Percentiles rank a stretch among this genome's conserved stretches.
Conservation (phyloP, 2,113 vertebrate genomes). For the Trogon melanurus region DNA sequence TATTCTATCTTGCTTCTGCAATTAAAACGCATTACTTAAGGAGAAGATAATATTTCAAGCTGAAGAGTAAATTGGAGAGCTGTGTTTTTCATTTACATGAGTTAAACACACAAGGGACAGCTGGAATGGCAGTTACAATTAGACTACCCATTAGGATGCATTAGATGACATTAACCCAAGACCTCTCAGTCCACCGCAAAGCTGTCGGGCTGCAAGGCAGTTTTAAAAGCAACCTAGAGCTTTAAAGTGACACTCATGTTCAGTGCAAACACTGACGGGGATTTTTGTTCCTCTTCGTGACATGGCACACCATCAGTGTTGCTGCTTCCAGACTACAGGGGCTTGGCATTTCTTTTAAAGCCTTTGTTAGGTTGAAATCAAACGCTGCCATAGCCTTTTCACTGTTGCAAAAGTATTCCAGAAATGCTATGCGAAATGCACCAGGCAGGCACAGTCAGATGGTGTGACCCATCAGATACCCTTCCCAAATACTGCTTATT, state of each 20-base stretch:
- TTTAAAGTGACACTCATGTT: conserved; percentile 43
- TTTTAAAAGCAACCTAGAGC: conserved; percentile 28
- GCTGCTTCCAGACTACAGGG: neutral
- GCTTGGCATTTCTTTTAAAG: conserved; percentile 23
- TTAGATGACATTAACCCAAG: conserved; percentile 73
- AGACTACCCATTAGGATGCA: conserved; percentile 66
- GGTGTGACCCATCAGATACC: conserved; percentile 6
- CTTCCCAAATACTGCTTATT: conserved; percentile 43
- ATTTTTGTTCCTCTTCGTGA: neutral
- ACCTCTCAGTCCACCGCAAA: conserved; percentile 62
- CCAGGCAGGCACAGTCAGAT: neutral
- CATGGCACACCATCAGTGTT: neutral
- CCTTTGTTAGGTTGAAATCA: neutral
- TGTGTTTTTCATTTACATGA: conserved; percentile 66
- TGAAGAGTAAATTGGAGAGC: conserved; percentile 46
- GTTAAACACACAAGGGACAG: conserved; percentile 62
- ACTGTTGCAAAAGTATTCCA: conserved; percentile 4
- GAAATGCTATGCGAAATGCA: neutral
- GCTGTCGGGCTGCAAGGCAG: neutral
- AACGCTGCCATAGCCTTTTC: conserved; percentile 21
- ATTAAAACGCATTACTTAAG: conserved; percentile 57
- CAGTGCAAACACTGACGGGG: neutral
- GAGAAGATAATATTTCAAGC: conserved; percentile 56
- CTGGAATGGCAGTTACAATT: conserved; percentile 69
- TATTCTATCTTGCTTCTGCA: conserved; percentile 30